These are phyloP conservation scores for Anthoscopus minutus DNA, from an alignment of 2,113 vertebrate species.

Conservation along the genomic window DNA sequence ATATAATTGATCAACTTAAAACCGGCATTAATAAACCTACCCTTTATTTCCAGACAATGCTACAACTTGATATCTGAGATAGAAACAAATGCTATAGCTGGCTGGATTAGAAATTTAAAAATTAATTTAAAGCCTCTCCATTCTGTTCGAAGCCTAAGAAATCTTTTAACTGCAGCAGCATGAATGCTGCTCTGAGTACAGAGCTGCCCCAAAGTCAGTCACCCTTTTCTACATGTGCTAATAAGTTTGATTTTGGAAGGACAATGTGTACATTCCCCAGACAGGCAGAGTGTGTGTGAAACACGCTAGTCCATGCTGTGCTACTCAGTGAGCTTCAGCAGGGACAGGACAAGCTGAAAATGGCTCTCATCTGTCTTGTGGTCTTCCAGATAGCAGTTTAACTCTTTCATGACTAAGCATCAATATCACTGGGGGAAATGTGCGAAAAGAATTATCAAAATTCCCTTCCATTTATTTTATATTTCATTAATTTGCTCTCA, in stretches of 20 bases:
- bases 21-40: slow-evolving; percentile 5
- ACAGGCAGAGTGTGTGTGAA: slow-evolving; percentile 77
- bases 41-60: slow-evolving; percentile 21
- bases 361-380: slow-evolving; percentile 79
- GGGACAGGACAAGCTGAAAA: slow-evolving; percentile 80
- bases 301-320: slow-evolving; percentile 76
- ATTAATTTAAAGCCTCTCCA: slow-evolving; percentile 45
- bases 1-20: background rate
- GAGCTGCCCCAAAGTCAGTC: slow-evolving; percentile 76
- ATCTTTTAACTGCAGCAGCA: slow-evolving; percentile 62
- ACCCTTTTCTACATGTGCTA: slow-evolving; percentile 81
- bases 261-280: slow-evolving; percentile 82
- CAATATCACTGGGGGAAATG: background rate
- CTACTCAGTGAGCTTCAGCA: slow-evolving; percentile 77
- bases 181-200: slow-evolving; percentile 25
- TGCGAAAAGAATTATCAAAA: background rate
- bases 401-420: slow-evolving; percentile 59
- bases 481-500: background rate
- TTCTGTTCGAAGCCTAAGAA: slow-evolving; percentile 50
- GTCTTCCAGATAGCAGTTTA: slow-evolving; percentile 62
- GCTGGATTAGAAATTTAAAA: slow-evolving; percentile 50
- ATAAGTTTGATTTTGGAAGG: slow-evolving; percentile 82
- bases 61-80: slow-evolving; percentile 50
- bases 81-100: slow-evolving; percentile 21
- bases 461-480: background rate